Conservation (phyloP, 2,113 vertebrate genomes). For the Gobius niger region DNA sequence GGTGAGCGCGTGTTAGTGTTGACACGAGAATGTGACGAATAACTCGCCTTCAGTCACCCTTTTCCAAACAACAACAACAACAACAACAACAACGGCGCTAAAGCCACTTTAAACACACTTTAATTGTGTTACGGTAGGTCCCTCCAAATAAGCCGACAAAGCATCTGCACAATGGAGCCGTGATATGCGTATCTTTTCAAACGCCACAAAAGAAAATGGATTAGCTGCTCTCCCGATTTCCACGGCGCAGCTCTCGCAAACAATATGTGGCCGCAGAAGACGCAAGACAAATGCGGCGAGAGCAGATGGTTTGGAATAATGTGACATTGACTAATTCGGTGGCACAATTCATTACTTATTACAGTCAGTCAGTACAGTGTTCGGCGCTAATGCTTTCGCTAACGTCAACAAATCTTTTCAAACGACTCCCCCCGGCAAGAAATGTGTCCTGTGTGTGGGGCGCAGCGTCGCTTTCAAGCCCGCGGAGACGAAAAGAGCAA, state of each 20-base stretch:
- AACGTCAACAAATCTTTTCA: background rate
- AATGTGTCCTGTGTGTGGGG: background rate
- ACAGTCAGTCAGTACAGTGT: conserved; percentile 8
- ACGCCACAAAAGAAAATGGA: conserved; percentile 3
- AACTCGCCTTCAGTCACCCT: background rate
- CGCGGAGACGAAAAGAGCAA: background rate
- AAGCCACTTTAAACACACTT: background rate
- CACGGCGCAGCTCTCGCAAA: background rate
- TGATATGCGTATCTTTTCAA: background rate
- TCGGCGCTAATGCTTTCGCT: conserved; percentile 5
- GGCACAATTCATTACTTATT: conserved; percentile 11
- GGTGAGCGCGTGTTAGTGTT: background rate
- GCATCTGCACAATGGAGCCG: background rate
- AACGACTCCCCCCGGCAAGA: background rate
- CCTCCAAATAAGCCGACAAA: background rate
- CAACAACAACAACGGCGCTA: too few species aligned
- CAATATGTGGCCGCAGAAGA: background rate
- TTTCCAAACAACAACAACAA: background rate
- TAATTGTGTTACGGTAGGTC: background rate
- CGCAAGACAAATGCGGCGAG: background rate
- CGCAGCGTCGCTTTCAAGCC: background rate
- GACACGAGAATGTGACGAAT: background rate
- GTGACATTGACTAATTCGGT: conserved; percentile 7
- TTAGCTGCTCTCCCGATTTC: background rate
- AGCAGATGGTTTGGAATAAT: conserved; percentile 4